phyloP scores from a whole-genome alignment of 2,888 invertebrate species.

The Plebejus argus region DNA sequence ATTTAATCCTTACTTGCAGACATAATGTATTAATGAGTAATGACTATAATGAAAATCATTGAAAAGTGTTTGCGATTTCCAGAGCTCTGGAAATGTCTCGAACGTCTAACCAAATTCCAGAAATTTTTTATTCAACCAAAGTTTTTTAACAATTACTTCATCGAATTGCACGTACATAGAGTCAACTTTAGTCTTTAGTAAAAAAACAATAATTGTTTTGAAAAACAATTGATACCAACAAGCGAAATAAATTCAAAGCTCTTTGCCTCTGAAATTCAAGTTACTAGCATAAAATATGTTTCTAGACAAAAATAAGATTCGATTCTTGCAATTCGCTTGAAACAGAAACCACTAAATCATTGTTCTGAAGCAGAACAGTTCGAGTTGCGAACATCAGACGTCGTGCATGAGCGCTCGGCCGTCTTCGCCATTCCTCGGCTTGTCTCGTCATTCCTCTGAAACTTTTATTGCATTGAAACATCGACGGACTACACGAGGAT shows the following conservation, averaged over 20 bases:
- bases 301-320: constrained; percentile 22
- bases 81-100: too few relatives aligned
- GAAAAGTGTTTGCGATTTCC: too few relatives aligned
- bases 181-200: too few relatives aligned
- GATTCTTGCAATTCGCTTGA: constrained; percentile 24
- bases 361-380: constrained; percentile 28
- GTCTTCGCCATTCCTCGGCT: constrained; percentile 28
- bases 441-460: constrained; percentile 27
- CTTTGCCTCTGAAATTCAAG: not conserved
- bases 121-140: too few relatives aligned
- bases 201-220: too few relatives aligned
- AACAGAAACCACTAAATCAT: constrained; percentile 30
- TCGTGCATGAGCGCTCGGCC: constrained; percentile 11
- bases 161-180: too few relatives aligned
- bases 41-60: too few relatives aligned
- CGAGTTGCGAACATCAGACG: constrained; percentile 30
- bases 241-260: not conserved
- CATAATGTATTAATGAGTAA: too few relatives aligned
- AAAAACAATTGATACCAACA: too few relatives aligned
- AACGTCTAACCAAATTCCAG: too few relatives aligned
- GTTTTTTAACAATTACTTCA: too few relatives aligned
- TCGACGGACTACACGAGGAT: not conserved
- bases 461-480: constrained; percentile 29
- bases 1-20: too few relatives aligned
- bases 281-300: not conserved